These are phyloP conservation scores for Eulacestoma nigropectus DNA, from an alignment of 2,113 vertebrate species.

Conservation along the genomic window DNA sequence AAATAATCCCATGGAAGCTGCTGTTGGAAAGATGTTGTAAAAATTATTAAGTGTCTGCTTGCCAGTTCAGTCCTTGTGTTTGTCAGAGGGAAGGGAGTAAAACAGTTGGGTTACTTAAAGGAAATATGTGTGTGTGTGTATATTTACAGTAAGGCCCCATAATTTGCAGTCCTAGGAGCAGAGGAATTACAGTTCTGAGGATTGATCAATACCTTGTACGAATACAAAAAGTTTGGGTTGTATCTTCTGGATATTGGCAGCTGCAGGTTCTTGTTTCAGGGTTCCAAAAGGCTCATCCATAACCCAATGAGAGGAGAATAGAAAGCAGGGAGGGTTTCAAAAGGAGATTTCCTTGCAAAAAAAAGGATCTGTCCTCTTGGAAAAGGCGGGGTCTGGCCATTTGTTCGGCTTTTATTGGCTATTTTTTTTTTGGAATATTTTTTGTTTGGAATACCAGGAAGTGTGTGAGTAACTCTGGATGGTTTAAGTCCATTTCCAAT, in stretches of 20 bases:
- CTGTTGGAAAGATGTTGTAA: constrained; percentile 45
- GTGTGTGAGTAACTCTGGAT: neutral
- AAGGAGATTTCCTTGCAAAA: neutral
- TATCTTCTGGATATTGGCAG: neutral
- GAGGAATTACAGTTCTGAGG: neutral
- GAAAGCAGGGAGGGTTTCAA: neutral
- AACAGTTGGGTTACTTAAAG: constrained; percentile 20
- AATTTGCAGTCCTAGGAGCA: neutral
- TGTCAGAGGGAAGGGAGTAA: constrained; percentile 24
- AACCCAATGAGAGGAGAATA: neutral
- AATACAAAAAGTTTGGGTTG: neutral
- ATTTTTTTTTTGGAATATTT: neutral
- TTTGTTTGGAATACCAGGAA: neutral
- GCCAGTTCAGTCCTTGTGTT: constrained; percentile 5
- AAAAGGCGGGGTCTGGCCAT: neutral
- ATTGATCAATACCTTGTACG: neutral
- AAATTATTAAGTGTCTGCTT: constrained; percentile 53
- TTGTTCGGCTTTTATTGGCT: neutral
- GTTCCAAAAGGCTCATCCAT: neutral
- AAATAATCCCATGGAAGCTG: constrained; percentile 64
- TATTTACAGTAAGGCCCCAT: neutral
- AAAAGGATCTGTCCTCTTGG: neutral
- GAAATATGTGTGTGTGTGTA: neutral
- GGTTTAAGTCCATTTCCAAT: neutral
- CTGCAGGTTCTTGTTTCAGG: neutral